A percentile compares a stretch with the other conserved stretches of the same genome.
phyloP scores from a whole-genome alignment of 2,888 invertebrate species.

The Rhimphoctona megacephalus region DNA sequence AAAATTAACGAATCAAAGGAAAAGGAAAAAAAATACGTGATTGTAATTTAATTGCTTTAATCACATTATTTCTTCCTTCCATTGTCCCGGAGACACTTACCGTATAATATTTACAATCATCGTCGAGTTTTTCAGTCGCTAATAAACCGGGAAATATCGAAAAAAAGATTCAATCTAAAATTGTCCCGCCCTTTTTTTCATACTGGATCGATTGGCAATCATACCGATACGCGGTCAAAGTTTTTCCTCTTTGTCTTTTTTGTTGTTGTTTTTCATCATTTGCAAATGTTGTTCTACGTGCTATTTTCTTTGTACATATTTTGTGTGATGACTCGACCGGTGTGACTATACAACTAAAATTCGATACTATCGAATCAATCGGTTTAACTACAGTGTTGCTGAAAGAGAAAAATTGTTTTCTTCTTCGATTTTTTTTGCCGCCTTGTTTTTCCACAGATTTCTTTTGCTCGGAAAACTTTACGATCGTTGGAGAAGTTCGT shows the following conservation, averaged over 20 bases:
- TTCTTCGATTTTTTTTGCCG: neutral
- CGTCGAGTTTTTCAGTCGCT: conserved; percentile 2
- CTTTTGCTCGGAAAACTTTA: neutral
- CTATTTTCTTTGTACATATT: conserved; percentile 57
- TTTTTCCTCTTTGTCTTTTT: conserved; percentile 44
- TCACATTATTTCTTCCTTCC: conserved; percentile 18
- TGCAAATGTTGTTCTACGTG: conserved; percentile 1
- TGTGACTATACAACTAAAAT: conserved; percentile 33
- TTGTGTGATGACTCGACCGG: conserved; percentile 26
- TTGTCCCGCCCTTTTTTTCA: neutral
- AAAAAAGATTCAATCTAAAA: neutral
- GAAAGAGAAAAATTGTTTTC: neutral
- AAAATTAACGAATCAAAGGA: neutral
- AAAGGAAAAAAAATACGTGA: conserved; percentile 20
- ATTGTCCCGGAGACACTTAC: conserved; percentile 41
- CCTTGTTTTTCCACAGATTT: neutral
- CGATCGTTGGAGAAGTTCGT: neutral
- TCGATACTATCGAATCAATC: conserved; percentile 33
- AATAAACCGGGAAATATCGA: neutral
- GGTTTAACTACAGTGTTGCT: neutral
- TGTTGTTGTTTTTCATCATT: neutral
- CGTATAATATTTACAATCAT: conserved; percentile 64
- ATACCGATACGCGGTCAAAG: conserved; percentile 24
- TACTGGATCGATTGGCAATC: conserved; percentile 8
- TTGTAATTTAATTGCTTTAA: conserved; percentile 52